phyloP scores from a whole-genome alignment of 1,140 invertebrate species.

The Matsumurasca onukii region DNA sequence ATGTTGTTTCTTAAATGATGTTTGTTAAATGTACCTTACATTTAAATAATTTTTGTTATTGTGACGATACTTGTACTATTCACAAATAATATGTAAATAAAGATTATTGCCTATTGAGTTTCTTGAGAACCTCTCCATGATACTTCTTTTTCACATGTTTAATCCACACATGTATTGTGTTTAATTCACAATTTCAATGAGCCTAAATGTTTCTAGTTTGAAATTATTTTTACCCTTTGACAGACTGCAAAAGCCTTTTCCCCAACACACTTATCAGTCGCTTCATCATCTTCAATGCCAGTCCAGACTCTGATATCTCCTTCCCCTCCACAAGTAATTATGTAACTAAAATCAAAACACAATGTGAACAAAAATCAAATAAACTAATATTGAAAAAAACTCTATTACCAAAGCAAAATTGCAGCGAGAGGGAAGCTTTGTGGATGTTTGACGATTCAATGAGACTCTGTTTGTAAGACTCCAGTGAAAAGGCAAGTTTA shows the following conservation, averaged over 20 bases:
- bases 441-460: neutral
- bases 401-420: neutral
- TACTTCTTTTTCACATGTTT: too few relatives aligned
- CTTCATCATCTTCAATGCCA: conserved; percentile 83
- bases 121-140: too few relatives aligned
- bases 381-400: neutral
- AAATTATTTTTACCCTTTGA: conserved; percentile 52
- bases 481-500: conserved; percentile 23
- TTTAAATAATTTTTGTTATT: too few relatives aligned
- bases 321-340: conserved; percentile 88
- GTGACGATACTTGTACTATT: too few relatives aligned
- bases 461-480: neutral
- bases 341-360: conserved; percentile 54
- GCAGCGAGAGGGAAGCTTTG: neutral
- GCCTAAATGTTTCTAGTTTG: neutral
- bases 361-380: neutral
- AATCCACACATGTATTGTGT: too few relatives aligned
- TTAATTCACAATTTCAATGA: neutral
- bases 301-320: conserved; percentile 90
- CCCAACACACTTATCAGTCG: conserved; percentile 77
- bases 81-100: too few relatives aligned
- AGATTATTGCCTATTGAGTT: too few relatives aligned
- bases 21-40: too few relatives aligned
- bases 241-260: conserved; percentile 70
- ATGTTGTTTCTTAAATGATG: too few relatives aligned